phyloP scores from a whole-genome alignment of 2,888 invertebrate species.

The Chrysolina oricalcia region DNA sequence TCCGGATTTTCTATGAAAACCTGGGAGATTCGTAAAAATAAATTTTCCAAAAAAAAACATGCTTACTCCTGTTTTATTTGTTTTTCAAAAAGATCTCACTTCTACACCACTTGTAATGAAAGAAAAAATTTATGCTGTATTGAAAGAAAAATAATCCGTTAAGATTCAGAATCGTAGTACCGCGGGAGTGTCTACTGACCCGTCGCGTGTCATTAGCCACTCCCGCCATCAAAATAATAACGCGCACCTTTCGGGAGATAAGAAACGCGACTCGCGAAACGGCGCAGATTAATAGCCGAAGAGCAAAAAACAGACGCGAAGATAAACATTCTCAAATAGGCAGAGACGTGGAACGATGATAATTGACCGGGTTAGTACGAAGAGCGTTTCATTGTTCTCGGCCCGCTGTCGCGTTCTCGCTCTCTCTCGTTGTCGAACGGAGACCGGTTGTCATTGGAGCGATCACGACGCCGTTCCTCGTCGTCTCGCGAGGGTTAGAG shows the following conservation, averaged over 20 bases:
- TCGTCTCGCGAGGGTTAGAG: constrained; percentile 43
- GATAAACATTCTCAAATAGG: constrained; percentile 33
- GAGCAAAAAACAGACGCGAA: constrained; percentile 26
- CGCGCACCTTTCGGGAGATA: constrained; percentile 17
- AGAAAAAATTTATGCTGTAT: too few relatives aligned
- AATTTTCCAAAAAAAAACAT: too few relatives aligned
- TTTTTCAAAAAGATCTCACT: too few relatives aligned
- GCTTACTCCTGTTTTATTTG: too few relatives aligned
- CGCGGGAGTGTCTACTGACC: constrained; percentile 1
- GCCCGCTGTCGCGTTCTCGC: constrained; percentile 22
- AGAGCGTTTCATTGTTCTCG: constrained; percentile 45
- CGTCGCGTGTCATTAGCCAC: not conserved
- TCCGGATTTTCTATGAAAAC: too few relatives aligned
- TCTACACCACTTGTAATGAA: too few relatives aligned
- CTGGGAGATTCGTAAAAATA: too few relatives aligned
- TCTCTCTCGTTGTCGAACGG: constrained; percentile 37
- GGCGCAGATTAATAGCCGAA: constrained; percentile 31
- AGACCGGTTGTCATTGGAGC: constrained; percentile 54
- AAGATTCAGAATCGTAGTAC: not conserved
- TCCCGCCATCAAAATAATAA: not conserved
- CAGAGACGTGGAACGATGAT: constrained; percentile 32
- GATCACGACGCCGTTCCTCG: constrained; percentile 47
- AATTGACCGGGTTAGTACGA: constrained; percentile 39
- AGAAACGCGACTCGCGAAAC: constrained; percentile 16
- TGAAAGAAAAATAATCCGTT: too few relatives aligned